Evolutionary conservation across 1,140 invertebrate species (phyloP), one percentile per base, ranked within the genome.

Genomic region (Venustaconcha ellipsiformis): DNA sequence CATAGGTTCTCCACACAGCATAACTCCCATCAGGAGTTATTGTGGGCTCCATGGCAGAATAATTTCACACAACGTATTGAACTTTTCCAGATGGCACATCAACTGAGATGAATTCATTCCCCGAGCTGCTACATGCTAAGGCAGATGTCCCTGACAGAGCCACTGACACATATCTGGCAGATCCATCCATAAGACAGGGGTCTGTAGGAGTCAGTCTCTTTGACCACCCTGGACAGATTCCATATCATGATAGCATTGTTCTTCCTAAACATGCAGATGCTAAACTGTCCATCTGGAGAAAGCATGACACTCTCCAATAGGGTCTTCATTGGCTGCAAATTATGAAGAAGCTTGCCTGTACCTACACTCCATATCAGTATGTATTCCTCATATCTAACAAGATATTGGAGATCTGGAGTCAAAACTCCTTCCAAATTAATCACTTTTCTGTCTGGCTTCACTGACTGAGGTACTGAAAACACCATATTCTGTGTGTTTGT

Each of bases 361-460:
- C 77, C 63, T 13, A 70, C 65, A 67, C 78, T 68, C 66, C 72
- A 82, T 15, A 82, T 14, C 14, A 82, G n/a, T 26, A 82, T 57
- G 72, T 80, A 66, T 14, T 75, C 74, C 72, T 83, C 82, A 69
- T 80, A 83, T 12, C 67, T 77, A 15, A 78, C 72, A n/a, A 83
- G 75, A 56, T 75, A 60, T 55, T 67, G 58, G 12, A 48, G 55
- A 66, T 80, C 76, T 17, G 72, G 56, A 23, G 74, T 78, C 5
- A 83, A n/a, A 64, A 72, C 70, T 8, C 75, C 69, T 26, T 67
- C 37, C 72, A 80, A 79, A 17, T 72, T 72, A 14, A 78, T 68
- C 14, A 83, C 82, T 14, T 67, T 74, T 57, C 74, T 70, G 14
- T 58, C 62, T n/a, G 80, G 82, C 70, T 73, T 76, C 0, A 79